Base-by-base conservation (phyloP, 2,797 vertebrate genomes). In the Pangasius djambal region DNA sequence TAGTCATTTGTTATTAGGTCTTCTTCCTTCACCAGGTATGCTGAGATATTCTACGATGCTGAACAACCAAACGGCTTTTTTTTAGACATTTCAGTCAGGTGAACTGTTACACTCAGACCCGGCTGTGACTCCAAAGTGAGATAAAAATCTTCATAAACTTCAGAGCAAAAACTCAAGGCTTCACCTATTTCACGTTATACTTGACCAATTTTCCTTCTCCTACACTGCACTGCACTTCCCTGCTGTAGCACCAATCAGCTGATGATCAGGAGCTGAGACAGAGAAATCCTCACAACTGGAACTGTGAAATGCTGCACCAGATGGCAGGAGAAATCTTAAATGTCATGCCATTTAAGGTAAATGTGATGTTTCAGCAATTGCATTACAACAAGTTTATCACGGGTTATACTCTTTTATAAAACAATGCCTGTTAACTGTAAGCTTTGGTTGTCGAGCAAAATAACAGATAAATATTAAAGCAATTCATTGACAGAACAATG, bases 71-170 rank as follows among this genome's bases (percentile, higher is more conserved):
- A 34, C 1, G 0, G 28, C 28, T 81, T 55, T 55, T 52, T 52
- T 55, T 15, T 15, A 18, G n/a, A 79, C n/a, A 20, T 9, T 81
- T 61, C 57, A 82, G 57, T 15, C 34, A 40, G 20, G 16, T 18
- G 48, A 79, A 25, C 79, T 22, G 52, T 34, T 57, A 22, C 52
- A 57, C 8, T 57, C n/a, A 57, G 31, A 57, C 20, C 31, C 28
- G 57, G 20, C 34, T 25, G 28, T 82, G 55, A 81, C 31, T 59
- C 16, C 5, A 59, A 37, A 13, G 55, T 61, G 52, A 59, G 52
- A 78, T 78, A 37, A 57, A 81, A 81, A 34, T 40, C 57, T 79
- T 82, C 18, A 82, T 59, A 82, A 79, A 15, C 12, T 61, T 40
- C 34, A 59, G 9, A 61, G 55, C 2, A 10, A 40, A 61, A 61